Evolutionary conservation across 2,797 vertebrate species (phyloP), one percentile per base, ranked within the genome.

Genomic region (Telmatherina bonti): DNA sequence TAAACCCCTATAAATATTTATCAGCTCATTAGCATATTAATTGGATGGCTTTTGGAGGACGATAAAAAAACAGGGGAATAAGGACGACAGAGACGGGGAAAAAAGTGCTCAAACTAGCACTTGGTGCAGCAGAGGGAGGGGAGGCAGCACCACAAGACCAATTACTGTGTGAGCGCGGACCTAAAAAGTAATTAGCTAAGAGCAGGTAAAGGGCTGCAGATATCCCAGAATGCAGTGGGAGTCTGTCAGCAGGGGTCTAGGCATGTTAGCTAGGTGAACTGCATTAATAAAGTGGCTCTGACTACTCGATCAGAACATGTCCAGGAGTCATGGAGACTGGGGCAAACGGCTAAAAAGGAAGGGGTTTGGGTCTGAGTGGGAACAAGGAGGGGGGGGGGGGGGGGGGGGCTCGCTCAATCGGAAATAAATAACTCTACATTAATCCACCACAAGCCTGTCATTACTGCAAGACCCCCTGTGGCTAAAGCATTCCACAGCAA

Each of bases 1-100:
- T 96, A 98, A 98, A 94, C 87, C 5, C 86, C 92, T 96, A 99
- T 99, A 98, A 99, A 99, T 99, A 99, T 99, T 98, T 99, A 99
- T 99, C 96, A 97, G 95, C 91, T 95, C 91, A 98, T 99, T 98
- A 97, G 95, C 98, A 99, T 99, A 98, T 99, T 99, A 98, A 99
- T 99, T 99, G 97, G 96, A 96, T 95, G 91, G 92, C 93, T 95
- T 95, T 94, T 92, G 92, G 93, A 91, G 90, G 91, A 92, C 82
- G 92, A 92, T 90, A 93, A 91, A 91, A 51, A 92, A 92, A 87
- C 89, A 85, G 87, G 87, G 88, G 91, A 92, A 92, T 92, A 91
- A 91, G 90, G 83, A 86, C 74, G 89, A 87, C 69, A 74, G 80
- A 62, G 74, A 76, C 51, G 61, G 35, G 70, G 30, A 7, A 72